Percentiles rank a stretch among this genome's conserved stretches.
These are phyloP conservation scores for Drosophila tani DNA, from an alignment of 1,140 invertebrate species.

Conservation along the genomic window DNA sequence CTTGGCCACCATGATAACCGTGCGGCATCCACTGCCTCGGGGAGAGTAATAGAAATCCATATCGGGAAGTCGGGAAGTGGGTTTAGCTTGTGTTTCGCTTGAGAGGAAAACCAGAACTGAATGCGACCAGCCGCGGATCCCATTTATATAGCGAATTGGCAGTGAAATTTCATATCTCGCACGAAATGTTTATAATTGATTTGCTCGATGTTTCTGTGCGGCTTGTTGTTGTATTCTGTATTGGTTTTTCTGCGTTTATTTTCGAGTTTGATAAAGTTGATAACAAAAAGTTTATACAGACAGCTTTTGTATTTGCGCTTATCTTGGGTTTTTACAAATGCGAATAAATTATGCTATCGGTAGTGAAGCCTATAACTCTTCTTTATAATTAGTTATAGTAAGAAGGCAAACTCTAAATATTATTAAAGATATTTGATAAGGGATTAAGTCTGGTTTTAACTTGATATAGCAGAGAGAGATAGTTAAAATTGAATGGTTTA, in stretches of 20 bases:
- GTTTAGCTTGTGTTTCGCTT: not conserved
- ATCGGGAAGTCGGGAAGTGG: not conserved
- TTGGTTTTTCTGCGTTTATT: not conserved
- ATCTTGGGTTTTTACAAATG: not conserved
- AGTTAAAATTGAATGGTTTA: too few relatives aligned
- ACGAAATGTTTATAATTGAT: slow-evolving; percentile 4
- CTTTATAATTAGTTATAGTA: accelerated
- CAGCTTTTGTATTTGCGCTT: not conserved
- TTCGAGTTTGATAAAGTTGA: too few relatives aligned
- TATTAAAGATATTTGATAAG: too few relatives aligned
- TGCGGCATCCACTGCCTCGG: slow-evolving; percentile 79
- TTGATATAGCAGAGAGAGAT: too few relatives aligned
- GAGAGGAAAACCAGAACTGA: slow-evolving; percentile 10
- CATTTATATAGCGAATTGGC: slow-evolving; percentile 15
- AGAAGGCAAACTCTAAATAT: not conserved
- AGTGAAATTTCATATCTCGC: slow-evolving; percentile 11
- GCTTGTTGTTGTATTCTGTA: too few relatives aligned
- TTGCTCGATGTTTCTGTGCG: slow-evolving; percentile 1
- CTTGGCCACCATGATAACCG: slow-evolving; percentile 84
- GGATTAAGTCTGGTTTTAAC: too few relatives aligned
- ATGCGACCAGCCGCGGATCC: too few relatives aligned
- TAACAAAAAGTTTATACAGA: not conserved
- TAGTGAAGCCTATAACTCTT: not conserved
- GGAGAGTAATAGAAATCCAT: slow-evolving; percentile 57
- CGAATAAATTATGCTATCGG: not conserved